These are phyloP conservation scores for Epirrhoe alternata DNA, from an alignment of 2,888 invertebrate genomes.

Conservation along the genomic window DNA sequence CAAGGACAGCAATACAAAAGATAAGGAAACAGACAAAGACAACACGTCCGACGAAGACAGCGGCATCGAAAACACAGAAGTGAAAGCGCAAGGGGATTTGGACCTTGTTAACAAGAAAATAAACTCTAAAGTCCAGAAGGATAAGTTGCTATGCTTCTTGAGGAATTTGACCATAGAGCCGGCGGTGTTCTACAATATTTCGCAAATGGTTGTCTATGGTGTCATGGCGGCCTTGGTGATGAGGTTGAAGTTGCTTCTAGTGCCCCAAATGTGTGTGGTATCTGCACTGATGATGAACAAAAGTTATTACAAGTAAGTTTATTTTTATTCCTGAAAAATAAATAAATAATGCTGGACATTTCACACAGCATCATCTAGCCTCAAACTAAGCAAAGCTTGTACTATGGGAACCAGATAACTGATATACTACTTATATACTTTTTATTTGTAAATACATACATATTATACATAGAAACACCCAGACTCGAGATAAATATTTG, in stretches of 20 bases:
- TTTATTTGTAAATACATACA: too few species aligned
- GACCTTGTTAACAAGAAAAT: slow-evolving; percentile 53
- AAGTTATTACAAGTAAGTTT: slow-evolving; percentile 79
- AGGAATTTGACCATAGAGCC: slow-evolving; percentile 76
- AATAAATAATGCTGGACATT: too few species aligned
- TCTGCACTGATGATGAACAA: slow-evolving; percentile 87
- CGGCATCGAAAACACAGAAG: slow-evolving; percentile 81
- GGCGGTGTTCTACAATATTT: slow-evolving; percentile 88
- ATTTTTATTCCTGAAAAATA: not conserved
- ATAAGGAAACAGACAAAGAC: slow-evolving; percentile 26
- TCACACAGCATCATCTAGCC: too few species aligned
- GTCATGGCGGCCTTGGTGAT: slow-evolving; percentile 91
- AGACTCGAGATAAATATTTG: too few species aligned
- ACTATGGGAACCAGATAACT: too few species aligned
- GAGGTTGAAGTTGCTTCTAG: slow-evolving; percentile 91
- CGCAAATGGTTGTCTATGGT: slow-evolving; percentile 89
- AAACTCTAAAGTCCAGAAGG: slow-evolving; percentile 46
- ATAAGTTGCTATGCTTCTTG: slow-evolving; percentile 56
- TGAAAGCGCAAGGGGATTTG: slow-evolving; percentile 57
- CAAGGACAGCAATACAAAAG: slow-evolving; percentile 35
- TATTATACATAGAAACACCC: too few species aligned
- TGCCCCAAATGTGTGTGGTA: slow-evolving; percentile 91
- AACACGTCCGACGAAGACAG: slow-evolving; percentile 78
- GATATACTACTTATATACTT: too few species aligned
- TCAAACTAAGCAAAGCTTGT: too few species aligned